These are phyloP conservation scores for Zaprionus bogoriensis DNA, from an alignment of 2,888 invertebrate genomes.

Conservation along the genomic window DNA sequence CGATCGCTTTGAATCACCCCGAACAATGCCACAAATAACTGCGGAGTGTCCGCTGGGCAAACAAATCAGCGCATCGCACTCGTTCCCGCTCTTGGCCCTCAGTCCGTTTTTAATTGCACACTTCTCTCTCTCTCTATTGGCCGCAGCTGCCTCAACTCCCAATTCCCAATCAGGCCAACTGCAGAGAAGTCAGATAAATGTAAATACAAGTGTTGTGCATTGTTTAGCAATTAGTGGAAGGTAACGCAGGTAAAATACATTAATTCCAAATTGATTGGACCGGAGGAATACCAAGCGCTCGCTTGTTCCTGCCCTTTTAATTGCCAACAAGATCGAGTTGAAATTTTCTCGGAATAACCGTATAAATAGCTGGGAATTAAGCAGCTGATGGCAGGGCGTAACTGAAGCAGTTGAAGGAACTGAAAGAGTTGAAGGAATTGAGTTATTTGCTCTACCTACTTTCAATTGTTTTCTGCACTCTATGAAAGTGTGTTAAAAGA, in stretches of 20 bases:
- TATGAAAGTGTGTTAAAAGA: too few species aligned
- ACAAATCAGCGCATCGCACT: slow-evolving; percentile 30
- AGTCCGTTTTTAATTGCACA: slow-evolving; percentile 45
- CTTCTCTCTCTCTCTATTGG: too few species aligned
- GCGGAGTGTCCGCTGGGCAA: slow-evolving; percentile 13
- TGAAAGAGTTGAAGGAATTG: not conserved
- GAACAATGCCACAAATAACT: slow-evolving; percentile 26
- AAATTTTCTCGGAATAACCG: not conserved
- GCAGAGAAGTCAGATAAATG: slow-evolving; percentile 36
- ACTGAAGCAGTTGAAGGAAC: not conserved
- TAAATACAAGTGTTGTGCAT: slow-evolving; percentile 47
- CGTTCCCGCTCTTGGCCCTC: not conserved
- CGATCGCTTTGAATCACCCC: slow-evolving; percentile 36
- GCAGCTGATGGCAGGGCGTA: not conserved
- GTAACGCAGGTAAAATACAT: slow-evolving; percentile 19
- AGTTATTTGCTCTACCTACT: not conserved
- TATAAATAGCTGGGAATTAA: not conserved
- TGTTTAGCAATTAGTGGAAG: slow-evolving; percentile 49
- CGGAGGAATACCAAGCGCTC: not conserved
- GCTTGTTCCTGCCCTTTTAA: not conserved
- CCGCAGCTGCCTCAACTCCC: not conserved
- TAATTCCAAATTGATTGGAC: slow-evolving; percentile 46
- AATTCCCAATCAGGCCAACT: slow-evolving; percentile 12
- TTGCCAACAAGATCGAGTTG: not conserved
- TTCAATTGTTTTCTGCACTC: too few species aligned